Percentiles rank a stretch among this genome's conserved stretches.
Evolutionary conservation across 2,888 invertebrate species (phyloP).

Genomic region (Eupithecia inturbata): DNA sequence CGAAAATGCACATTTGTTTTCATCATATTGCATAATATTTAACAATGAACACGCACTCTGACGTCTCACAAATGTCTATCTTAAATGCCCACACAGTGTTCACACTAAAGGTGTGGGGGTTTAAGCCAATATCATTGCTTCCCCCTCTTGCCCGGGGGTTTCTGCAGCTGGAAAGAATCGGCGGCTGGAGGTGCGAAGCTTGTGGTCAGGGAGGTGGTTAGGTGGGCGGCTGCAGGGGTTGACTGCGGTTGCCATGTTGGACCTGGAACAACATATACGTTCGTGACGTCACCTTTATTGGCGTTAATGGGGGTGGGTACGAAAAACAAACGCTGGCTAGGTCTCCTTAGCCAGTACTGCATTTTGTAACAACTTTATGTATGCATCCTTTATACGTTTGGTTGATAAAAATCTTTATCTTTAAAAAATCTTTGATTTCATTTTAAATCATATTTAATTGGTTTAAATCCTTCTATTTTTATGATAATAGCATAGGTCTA

Average conservation of each 20-base stretch:
- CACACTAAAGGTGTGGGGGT: not conserved
- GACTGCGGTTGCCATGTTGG: constrained; percentile 58
- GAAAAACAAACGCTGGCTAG: not conserved
- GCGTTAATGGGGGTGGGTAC: too few species aligned
- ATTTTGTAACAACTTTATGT: too few species aligned
- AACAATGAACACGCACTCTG: not conserved
- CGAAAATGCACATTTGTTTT: not conserved
- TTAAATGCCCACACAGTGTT: not conserved
- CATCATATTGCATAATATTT: not conserved
- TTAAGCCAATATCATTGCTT: constrained; percentile 81
- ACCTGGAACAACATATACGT: not conserved
- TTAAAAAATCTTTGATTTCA: too few species aligned
- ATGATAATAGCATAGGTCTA: too few species aligned
- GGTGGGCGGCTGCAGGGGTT: constrained; percentile 32
- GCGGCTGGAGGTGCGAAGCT: constrained; percentile 56
- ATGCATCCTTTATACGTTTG: too few species aligned
- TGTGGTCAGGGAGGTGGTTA: constrained; percentile 56
- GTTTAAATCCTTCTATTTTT: too few species aligned
- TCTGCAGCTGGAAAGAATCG: constrained; percentile 86
- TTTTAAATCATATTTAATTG: too few species aligned
- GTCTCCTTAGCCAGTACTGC: not conserved
- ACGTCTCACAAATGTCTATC: not conserved
- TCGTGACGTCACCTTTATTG: not conserved
- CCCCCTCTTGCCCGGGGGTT: constrained; percentile 88
- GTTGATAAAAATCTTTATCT: too few species aligned